phyloP scores from a whole-genome alignment of 2,113 vertebrate species.

The Tragelaphus imberbis region DNA sequence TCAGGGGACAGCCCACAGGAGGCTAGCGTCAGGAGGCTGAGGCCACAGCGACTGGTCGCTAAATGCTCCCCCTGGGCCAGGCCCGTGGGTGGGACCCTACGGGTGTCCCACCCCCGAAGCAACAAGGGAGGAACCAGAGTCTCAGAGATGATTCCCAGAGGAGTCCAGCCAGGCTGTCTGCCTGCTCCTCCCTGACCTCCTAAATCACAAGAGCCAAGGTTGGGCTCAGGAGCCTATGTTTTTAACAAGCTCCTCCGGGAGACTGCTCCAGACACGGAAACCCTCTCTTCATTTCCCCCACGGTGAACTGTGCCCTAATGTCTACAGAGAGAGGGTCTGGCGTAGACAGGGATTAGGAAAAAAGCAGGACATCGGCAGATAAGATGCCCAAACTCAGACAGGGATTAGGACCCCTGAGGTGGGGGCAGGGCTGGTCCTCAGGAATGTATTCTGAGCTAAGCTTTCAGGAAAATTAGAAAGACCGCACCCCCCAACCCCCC shows the following conservation, averaged over 20 bases:
- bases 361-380: not conserved
- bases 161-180: not conserved
- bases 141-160: not conserved
- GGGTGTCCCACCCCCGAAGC: not conserved
- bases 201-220: not conserved
- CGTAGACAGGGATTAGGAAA: not conserved
- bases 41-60: not conserved
- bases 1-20: not conserved
- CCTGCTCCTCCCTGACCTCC: not conserved
- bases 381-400: constrained; percentile 38
- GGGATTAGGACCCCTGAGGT: not conserved
- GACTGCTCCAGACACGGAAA: not conserved
- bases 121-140: not conserved
- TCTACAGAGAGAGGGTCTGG: not conserved
- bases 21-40: not conserved
- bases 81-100: not conserved
- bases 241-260: not conserved
- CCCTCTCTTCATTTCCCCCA: not conserved
- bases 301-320: not conserved
- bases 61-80: not conserved
- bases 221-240: not conserved
- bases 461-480: constrained; percentile 43
- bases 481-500: not conserved
- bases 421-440: not conserved
- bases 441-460: constrained; percentile 45